These are phyloP conservation scores for Pavo muticus DNA, from an alignment of 2,113 vertebrate species.

Conservation along the genomic window DNA sequence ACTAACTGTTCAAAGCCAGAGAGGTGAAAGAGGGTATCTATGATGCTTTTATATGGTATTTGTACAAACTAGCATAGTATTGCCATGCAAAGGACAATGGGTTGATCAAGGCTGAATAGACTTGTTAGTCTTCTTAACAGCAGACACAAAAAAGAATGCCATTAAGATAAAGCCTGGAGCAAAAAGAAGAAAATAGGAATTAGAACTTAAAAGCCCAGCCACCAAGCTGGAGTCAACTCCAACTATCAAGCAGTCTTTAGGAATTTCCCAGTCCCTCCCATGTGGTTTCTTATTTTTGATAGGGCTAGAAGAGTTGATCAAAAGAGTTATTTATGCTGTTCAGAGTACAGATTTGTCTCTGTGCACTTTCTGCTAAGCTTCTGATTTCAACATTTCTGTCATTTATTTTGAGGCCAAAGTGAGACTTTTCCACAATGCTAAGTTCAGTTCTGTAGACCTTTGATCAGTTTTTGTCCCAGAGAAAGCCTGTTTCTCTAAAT, in stretches of 20 bases:
- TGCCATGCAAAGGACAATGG: not conserved
- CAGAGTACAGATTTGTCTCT: not conserved
- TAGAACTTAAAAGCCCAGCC: not conserved
- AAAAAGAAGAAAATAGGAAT: no score
- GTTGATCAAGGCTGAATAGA: not conserved
- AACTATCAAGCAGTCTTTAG: not conserved
- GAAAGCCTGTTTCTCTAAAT: not conserved
- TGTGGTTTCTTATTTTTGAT: not conserved
- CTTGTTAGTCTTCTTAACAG: not conserved
- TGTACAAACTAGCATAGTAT: not conserved
- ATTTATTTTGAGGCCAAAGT: slow-evolving; percentile 37
- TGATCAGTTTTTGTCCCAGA: not conserved
- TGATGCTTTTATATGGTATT: not conserved
- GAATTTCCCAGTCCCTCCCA: not conserved
- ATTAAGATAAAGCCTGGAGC: not conserved
- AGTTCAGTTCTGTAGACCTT: not conserved
- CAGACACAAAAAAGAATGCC: not conserved
- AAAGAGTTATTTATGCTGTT: not conserved
- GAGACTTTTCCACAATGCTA: not conserved
- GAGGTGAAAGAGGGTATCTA: not conserved
- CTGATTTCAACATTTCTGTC: slow-evolving; percentile 1
- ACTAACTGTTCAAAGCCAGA: not conserved
- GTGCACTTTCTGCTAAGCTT: not conserved
- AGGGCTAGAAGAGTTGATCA: not conserved
- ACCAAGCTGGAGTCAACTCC: not conserved